Percentiles rank a stretch among this genome's conserved stretches.
Evolutionary conservation across 2,888 invertebrate species (phyloP).

Genomic region (Autographa gamma): DNA sequence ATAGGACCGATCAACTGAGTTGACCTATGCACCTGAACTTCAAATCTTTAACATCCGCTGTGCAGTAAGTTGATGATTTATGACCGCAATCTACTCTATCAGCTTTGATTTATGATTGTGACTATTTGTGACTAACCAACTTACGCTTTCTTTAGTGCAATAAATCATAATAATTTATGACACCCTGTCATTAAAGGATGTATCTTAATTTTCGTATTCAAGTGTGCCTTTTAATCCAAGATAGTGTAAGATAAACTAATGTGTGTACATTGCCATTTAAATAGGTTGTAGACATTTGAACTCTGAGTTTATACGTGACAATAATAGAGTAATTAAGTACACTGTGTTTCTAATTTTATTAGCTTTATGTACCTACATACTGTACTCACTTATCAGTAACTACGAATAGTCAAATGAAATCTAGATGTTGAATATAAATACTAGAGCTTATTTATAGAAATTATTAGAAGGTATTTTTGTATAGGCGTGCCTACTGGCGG

Average conservation of each 20-base stretch:
- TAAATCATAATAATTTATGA: slow-evolving; percentile 1
- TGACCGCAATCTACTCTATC: slow-evolving; percentile 28
- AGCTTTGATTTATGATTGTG: slow-evolving; percentile 27
- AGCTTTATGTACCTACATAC: background rate
- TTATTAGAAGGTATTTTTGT: background rate
- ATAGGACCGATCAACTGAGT: slow-evolving; percentile 8
- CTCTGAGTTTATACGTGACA: background rate
- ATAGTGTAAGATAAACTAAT: background rate
- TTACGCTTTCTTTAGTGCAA: background rate
- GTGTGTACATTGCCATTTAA: background rate
- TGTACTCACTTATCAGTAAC: slow-evolving; percentile 1
- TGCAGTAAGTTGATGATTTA: slow-evolving; percentile 32
- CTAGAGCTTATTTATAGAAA: background rate
- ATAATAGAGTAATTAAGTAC: slow-evolving; percentile 4
- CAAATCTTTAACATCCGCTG: slow-evolving; percentile 28
- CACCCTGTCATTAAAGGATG: background rate
- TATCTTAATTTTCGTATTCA: background rate
- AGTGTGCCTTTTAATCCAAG: background rate
- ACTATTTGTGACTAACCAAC: background rate
- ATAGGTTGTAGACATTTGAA: slow-evolving; percentile 4
- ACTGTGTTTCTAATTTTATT: slow-evolving; percentile 4
- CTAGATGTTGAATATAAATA: background rate
- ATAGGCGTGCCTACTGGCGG: background rate
- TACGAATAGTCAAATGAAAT: background rate
- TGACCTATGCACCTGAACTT: slow-evolving; percentile 47